Evolutionary conservation across 2,797 vertebrate genomes (phyloP).

Genomic region (Danionella dracula): DNA sequence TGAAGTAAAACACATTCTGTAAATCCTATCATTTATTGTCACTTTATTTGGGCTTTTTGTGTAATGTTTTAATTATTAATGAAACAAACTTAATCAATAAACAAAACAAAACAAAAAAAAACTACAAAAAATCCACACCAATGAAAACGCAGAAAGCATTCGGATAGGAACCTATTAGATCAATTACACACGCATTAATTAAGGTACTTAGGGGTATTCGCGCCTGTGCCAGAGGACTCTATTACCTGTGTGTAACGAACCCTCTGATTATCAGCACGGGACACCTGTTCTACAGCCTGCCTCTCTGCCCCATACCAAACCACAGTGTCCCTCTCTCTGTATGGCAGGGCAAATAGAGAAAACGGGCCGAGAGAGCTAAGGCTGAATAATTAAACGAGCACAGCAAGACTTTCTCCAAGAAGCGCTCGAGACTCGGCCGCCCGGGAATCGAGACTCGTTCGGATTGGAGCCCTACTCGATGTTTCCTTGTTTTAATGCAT

Average conservation of each 20-base stretch:
- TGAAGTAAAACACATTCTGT: too few species aligned
- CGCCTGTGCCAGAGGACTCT: not conserved
- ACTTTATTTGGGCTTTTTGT: too few species aligned
- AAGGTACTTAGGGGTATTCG: not conserved
- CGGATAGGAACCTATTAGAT: not conserved
- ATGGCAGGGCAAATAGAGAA: not conserved
- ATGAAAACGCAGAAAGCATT: not conserved
- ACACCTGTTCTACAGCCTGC: constrained; percentile 47
- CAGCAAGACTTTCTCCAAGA: constrained; percentile 38
- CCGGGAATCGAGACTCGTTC: constrained; percentile 27
- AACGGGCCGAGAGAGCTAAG: not conserved
- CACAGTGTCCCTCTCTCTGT: not conserved
- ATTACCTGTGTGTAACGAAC: constrained; percentile 1
- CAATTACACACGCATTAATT: constrained; percentile 9
- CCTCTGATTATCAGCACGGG: constrained; percentile 15
- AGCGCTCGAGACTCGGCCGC: constrained; percentile 46
- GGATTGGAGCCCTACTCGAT: not conserved
- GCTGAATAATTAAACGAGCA: constrained; percentile 44
- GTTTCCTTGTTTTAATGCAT: constrained; percentile 26
- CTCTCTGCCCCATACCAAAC: not conserved
- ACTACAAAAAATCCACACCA: too few species aligned
- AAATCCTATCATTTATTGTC: too few species aligned
- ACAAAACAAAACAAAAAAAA: too few species aligned
- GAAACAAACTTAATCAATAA: too few species aligned
- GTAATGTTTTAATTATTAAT: too few species aligned